Percentiles rank a stretch among this genome's conserved stretches.
These are phyloP conservation scores for Trisateles emortualis DNA, from an alignment of 2,888 invertebrate species.

Conservation along the genomic window DNA sequence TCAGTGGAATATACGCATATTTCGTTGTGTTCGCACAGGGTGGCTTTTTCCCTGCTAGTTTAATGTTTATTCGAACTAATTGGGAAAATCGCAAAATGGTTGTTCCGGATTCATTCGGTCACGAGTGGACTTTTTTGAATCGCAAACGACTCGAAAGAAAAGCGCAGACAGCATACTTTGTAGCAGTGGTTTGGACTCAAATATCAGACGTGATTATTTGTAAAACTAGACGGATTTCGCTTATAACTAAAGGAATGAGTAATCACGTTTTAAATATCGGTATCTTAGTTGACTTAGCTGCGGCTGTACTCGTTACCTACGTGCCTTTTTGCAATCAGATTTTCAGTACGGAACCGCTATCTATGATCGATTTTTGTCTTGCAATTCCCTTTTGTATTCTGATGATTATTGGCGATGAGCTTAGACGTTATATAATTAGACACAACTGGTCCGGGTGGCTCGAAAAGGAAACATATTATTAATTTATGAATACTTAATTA, in stretches of 20 bases:
- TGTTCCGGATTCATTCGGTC: conserved; percentile 91
- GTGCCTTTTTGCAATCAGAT: conserved; percentile 89
- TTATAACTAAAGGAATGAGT: conserved; percentile 92
- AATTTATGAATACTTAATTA: too few relatives aligned
- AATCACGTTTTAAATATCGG: conserved; percentile 89
- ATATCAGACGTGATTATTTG: conserved; percentile 92
- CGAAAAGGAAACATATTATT: conserved; percentile 92
- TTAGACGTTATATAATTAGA: conserved; percentile 90
- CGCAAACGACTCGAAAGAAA: conserved; percentile 90
- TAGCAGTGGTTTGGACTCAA: conserved; percentile 92
- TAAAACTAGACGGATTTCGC: conserved; percentile 91
- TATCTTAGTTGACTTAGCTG: conserved; percentile 88
- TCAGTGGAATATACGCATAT: conserved; percentile 92
- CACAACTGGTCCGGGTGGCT: conserved; percentile 90
- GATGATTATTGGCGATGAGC: conserved; percentile 92
- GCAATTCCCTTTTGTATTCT: conserved; percentile 91
- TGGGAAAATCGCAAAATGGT: conserved; percentile 90
- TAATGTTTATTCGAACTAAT: conserved; percentile 89
- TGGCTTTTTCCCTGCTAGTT: conserved; percentile 90
- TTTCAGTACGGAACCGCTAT: conserved; percentile 90
- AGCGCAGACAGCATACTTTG: conserved; percentile 94
- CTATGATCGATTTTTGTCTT: conserved; percentile 90
- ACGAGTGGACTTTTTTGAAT: conserved; percentile 90
- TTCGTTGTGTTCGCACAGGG: conserved; percentile 92
- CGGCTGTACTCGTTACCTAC: conserved; percentile 90